phyloP scores from a whole-genome alignment of 2,113 vertebrate species.

The Gambusia affinis region DNA sequence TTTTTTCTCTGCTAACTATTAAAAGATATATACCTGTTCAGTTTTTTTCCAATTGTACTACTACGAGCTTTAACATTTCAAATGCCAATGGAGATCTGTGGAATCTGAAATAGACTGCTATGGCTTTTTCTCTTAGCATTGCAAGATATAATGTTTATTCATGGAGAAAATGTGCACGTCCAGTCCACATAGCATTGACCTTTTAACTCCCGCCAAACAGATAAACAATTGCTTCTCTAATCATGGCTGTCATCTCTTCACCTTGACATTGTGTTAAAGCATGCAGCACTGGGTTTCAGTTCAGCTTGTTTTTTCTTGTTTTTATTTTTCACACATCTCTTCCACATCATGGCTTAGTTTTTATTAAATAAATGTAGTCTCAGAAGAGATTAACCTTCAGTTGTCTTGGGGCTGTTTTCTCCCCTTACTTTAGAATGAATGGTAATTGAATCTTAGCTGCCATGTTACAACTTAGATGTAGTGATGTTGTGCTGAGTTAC shows the following conservation, averaged over 20 bases:
- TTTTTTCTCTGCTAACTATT: neutral
- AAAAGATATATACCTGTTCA: too few species aligned
- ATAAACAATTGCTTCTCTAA: neutral
- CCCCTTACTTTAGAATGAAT: neutral
- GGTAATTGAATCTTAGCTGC: neutral
- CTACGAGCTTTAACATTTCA: neutral
- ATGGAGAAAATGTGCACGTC: neutral
- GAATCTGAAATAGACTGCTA: neutral
- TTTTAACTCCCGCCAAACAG: neutral
- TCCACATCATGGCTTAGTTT: neutral
- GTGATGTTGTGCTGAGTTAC: slow-evolving; percentile 19
- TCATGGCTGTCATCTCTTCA: neutral
- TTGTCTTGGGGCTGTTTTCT: neutral
- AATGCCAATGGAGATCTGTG: neutral
- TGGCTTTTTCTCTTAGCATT: neutral
- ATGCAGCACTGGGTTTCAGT: neutral
- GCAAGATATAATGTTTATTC: neutral
- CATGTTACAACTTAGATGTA: slow-evolving; percentile 14
- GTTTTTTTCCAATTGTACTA: neutral
- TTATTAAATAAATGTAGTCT: neutral
- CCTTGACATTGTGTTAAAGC: neutral
- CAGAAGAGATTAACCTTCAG: neutral
- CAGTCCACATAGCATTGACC: neutral
- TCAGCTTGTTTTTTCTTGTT: neutral
- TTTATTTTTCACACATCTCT: neutral